Conservation (phyloP, 2,888 invertebrate genomes). For the Chorisops tibialis region DNA sequence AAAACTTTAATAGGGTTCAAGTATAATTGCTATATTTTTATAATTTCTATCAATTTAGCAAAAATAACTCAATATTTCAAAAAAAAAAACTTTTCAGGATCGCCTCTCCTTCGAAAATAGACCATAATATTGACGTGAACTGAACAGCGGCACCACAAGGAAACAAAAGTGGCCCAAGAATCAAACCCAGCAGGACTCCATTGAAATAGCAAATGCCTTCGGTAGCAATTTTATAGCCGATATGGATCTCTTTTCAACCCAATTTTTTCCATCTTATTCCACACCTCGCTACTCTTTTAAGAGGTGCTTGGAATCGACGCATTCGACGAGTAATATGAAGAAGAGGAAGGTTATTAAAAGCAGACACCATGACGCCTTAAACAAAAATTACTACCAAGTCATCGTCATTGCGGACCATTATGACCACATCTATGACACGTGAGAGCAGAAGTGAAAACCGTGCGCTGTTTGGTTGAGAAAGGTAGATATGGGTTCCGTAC, state of each 20-base stretch:
- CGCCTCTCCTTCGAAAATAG: too few species aligned
- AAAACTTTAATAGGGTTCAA: too few species aligned
- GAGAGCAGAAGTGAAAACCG: too few species aligned
- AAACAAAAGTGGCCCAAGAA: constrained; percentile 16
- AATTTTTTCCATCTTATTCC: not conserved
- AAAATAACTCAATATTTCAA: too few species aligned
- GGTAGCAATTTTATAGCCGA: constrained; percentile 26
- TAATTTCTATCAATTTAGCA: too few species aligned
- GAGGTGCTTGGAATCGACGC: too few species aligned
- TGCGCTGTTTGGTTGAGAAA: too few species aligned
- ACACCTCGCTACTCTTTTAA: not conserved
- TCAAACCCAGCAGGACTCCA: constrained; percentile 28
- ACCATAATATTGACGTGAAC: constrained; percentile 13
- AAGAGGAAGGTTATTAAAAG: constrained; percentile 14
- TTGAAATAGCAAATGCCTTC: constrained; percentile 26
- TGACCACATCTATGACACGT: too few species aligned
- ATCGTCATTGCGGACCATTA: constrained; percentile 3
- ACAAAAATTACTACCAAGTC: constrained; percentile 14
- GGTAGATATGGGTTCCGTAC: too few species aligned
- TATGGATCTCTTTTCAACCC: constrained; percentile 14
- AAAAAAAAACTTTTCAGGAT: too few species aligned
- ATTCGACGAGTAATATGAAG: too few species aligned
- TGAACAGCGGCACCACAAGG: not conserved
- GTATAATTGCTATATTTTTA: too few species aligned
- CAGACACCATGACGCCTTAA: constrained; percentile 32